Conservation (phyloP, 64 coral and sea anemone genomes). For the Porites lutea region DNA sequence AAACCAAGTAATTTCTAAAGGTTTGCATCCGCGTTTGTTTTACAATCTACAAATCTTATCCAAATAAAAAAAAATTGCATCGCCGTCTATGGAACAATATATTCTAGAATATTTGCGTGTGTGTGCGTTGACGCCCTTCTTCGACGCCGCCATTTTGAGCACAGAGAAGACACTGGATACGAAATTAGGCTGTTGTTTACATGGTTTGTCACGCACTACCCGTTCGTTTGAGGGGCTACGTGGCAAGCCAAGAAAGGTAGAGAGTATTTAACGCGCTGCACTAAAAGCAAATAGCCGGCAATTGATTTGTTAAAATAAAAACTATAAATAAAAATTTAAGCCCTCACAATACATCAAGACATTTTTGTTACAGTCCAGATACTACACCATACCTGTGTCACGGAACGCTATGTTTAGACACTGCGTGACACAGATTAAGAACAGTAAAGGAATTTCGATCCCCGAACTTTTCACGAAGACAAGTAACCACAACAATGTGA, state of each 20-base stretch:
- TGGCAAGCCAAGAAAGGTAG: no score
- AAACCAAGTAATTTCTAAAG: no score
- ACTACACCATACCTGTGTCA: background rate
- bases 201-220: background rate
- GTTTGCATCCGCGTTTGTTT: no score
- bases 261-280: background rate
- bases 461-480: background rate
- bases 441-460: background rate
- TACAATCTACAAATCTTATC: no score
- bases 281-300: background rate
- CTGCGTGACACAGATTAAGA: background rate
- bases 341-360: background rate
- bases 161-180: no score
- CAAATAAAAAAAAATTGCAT: no score
- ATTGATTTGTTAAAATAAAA: background rate
- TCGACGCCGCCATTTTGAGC: no score
- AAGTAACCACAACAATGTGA: background rate
- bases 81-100: no score
- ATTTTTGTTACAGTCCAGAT: background rate
- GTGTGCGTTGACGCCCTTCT: no score
- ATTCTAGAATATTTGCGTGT: no score
- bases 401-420: background rate
- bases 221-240: background rate
- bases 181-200: background rate
- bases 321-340: background rate